A percentile compares a stretch with the other conserved stretches of the same genome.
Conservation (phyloP, 2,888 invertebrate genomes). For the Cerastis rubricosa region DNA sequence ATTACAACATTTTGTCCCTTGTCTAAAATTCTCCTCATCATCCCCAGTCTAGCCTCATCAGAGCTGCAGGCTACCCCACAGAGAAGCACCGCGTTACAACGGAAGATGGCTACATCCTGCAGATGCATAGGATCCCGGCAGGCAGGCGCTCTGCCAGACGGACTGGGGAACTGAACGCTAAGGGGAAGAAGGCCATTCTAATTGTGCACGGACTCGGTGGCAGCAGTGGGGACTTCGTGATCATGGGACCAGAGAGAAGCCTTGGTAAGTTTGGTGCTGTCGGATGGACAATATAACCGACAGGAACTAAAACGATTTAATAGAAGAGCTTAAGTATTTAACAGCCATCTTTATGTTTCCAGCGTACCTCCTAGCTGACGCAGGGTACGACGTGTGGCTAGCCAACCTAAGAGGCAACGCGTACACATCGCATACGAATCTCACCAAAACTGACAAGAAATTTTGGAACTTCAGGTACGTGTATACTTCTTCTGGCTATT, state of each 20-base stretch:
- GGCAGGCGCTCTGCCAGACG: conserved; percentile 80
- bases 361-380: conserved; percentile 90
- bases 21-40: conserved; percentile 10
- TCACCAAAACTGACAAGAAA: conserved; percentile 80
- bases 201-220: conserved; percentile 92
- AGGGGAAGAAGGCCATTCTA: conserved; percentile 85
- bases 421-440: conserved; percentile 84
- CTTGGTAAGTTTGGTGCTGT: conserved; percentile 79
- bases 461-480: conserved; percentile 91
- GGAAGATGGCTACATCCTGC: conserved; percentile 91
- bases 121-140: conserved; percentile 91
- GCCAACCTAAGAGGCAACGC: conserved; percentile 89
- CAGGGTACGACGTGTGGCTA: conserved; percentile 91
- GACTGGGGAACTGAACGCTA: conserved; percentile 69
- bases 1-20: background rate
- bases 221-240: conserved; percentile 93
- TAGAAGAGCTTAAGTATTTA: background rate
- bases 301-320: background rate
- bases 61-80: conserved; percentile 86
- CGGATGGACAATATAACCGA: background rate
- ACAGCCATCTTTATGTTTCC: conserved; percentile 62
- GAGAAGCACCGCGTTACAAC: conserved; percentile 89
- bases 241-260: conserved; percentile 92
- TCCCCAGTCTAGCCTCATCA: conserved; percentile 87
- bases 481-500: background rate